Conservation (phyloP, 2,888 invertebrate genomes). For the Sphaerophoria rueppellii region DNA sequence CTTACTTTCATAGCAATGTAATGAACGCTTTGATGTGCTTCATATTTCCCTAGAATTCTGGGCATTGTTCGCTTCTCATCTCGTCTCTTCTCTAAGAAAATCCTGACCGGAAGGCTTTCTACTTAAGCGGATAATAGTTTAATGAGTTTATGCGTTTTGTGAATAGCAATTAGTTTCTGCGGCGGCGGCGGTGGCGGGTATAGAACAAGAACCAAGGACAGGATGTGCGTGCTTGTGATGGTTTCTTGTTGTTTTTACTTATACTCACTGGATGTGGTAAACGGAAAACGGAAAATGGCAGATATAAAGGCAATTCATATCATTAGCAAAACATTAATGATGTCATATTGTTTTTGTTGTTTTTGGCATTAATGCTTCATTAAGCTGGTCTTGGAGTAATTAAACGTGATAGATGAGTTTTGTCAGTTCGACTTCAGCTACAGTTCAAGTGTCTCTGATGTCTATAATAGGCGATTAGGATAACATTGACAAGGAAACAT, state of each 20-base stretch:
- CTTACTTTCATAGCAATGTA: background rate
- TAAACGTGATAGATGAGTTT: constrained; percentile 63
- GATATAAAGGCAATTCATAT: constrained; percentile 45
- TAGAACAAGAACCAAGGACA: no score
- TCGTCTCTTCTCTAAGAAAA: background rate
- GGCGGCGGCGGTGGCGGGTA: background rate
- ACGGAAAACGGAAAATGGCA: background rate
- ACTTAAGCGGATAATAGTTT: constrained; percentile 71
- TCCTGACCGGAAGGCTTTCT: constrained; percentile 63
- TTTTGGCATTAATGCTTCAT: constrained; percentile 52
- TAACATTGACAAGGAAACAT: constrained; percentile 35
- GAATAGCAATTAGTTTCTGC: constrained; percentile 63
- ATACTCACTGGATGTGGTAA: background rate
- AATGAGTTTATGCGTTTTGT: constrained; percentile 69
- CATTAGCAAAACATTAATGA: constrained; percentile 65
- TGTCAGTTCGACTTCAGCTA: constrained; percentile 24
- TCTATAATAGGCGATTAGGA: constrained; percentile 48
- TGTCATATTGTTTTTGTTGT: constrained; percentile 62
- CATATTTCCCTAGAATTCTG: constrained; percentile 44
- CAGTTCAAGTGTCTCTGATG: no score
- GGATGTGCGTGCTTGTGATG: constrained; percentile 27
- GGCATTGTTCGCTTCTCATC: constrained; percentile 33
- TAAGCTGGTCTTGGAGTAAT: constrained; percentile 63
- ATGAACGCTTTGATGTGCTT: background rate
- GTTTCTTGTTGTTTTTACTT: background rate